Evolutionary conservation across 2,888 invertebrate species (phyloP).

Genomic region (Romanomermis culicivorax): DNA sequence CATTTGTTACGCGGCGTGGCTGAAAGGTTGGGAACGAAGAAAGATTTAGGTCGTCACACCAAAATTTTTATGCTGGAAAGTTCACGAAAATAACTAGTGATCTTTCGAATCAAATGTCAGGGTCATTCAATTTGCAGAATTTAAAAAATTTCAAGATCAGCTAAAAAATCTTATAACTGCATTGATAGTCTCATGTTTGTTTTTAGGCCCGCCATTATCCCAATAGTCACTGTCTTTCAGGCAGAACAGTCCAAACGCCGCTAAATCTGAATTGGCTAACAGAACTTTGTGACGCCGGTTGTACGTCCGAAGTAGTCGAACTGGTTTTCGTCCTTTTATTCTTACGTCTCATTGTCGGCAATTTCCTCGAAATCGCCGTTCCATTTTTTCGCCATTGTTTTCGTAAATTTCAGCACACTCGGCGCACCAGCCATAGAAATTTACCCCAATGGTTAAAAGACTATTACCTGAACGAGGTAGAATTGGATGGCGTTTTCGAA

Average conservation of each 20-base stretch:
- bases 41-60: no score
- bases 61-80: no score
- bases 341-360: neutral
- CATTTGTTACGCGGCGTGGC: constrained; percentile 3
- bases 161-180: no score
- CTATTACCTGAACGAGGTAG: neutral
- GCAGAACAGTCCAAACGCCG: neutral
- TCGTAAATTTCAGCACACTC: neutral
- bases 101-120: no score
- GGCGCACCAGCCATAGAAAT: neutral
- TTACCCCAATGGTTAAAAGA: neutral
- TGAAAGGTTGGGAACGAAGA: no score
- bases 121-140: no score
- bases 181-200: no score
- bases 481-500: constrained; percentile 1
- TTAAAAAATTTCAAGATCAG: no score
- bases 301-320: neutral
- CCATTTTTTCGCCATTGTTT: neutral
- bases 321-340: neutral
- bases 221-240: no score
- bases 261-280: neutral
- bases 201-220: no score
- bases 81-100: no score
- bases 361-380: neutral
- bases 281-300: constrained; percentile 1